Base-by-base conservation (phyloP, 2,113 vertebrate genomes). In the Chloroceryle aenea region DNA sequence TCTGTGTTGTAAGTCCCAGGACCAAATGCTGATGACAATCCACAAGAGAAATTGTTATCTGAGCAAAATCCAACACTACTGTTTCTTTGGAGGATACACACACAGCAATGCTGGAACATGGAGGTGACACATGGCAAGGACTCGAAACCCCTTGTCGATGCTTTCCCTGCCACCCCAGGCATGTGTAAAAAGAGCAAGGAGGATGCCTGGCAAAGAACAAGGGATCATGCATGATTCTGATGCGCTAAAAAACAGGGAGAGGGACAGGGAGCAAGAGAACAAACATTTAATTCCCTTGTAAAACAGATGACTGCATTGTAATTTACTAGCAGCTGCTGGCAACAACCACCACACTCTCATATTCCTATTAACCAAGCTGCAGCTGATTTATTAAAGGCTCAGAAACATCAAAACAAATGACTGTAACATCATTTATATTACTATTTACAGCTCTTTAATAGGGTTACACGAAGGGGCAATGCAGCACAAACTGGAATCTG, bases 321-420 rank as follows among this genome's bases (percentile, higher is more conserved):
- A 98, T 98, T 98, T 97, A 98, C 97, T 95, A 97, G 97, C 98
- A 98, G 98, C 97, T 98, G 98, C 97, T 97, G 97, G 97, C 97
- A 98, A 96, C 86, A 93, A 96, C 64, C 61, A 66, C 96, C 88
- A 93, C 91, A 36, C 94, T 97, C 96, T 98, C 97, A 97, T 97
- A 97, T 97, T 98, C 97, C 97, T 98, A 98, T 98, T 98, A 98
- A 98, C 97, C 92, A 97, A 98, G 97, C 96, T 94, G 95, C 95
- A 96, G 97, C 94, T 98, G 98, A 98, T 98, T 98, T 98, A 98
- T 98, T 98, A 98, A 97, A 97, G 98, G 97, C 97, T 97, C 87
- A 43, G 97, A 97, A 97, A 97, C 98, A 98, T 98, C 98, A 98
- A 98, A 98, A 98, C 98, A 98, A 98, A 98, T 97, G 98, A 98